These are phyloP conservation scores for Drosophila seguyi DNA, from an alignment of 1,140 invertebrate genomes.

Conservation along the genomic window DNA sequence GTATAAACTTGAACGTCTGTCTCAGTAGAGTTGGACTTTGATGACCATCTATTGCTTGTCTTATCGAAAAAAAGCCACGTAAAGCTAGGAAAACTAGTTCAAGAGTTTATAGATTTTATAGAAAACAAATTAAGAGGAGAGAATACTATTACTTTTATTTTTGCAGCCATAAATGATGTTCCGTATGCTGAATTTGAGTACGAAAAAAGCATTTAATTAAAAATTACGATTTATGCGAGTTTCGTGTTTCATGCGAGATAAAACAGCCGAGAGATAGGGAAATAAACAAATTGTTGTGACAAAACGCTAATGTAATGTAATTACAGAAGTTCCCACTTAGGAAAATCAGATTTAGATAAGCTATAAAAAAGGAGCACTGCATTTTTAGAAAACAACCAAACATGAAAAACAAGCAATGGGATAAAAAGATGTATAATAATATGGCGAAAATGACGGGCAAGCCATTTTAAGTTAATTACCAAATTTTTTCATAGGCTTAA, in stretches of 20 bases:
- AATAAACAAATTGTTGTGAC: slow-evolving; percentile 21
- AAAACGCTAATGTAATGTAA: slow-evolving; percentile 22
- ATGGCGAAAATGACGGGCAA: neutral
- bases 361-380: neutral
- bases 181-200: neutral
- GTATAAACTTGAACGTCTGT: slow-evolving; percentile 45
- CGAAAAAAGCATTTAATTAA: slow-evolving; percentile 3
- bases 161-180: neutral
- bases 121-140: too few relatives aligned
- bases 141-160: neutral
- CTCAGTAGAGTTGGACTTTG: slow-evolving; percentile 26
- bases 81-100: slow-evolving; percentile 3
- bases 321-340: slow-evolving; percentile 16
- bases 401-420: neutral
- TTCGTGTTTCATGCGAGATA: slow-evolving; percentile 12
- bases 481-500: neutral
- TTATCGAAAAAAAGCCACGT: slow-evolving; percentile 10
- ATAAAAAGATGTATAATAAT: too few relatives aligned
- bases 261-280: slow-evolving; percentile 1
- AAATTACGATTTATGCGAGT: slow-evolving; percentile 2
- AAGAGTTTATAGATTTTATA: neutral
- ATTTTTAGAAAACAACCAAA: neutral
- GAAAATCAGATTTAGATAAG: slow-evolving; percentile 21
- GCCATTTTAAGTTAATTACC: neutral
- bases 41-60: slow-evolving; percentile 13